phyloP scores from a whole-genome alignment of 2,797 vertebrate genomes.

The Microchirus variegatus region DNA sequence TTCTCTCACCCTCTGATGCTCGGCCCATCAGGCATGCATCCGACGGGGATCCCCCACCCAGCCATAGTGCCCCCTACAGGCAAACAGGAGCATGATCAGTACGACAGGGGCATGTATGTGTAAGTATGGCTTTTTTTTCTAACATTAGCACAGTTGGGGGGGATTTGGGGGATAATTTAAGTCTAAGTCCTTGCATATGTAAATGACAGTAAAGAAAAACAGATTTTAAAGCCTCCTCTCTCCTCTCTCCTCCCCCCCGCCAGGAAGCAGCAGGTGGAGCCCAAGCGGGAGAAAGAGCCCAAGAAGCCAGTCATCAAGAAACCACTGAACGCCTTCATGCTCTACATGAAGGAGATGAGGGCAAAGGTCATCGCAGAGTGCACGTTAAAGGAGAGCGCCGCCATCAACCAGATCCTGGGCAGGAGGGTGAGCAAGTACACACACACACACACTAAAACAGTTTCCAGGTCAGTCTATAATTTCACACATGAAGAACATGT shows the following conservation, averaged over 20 bases:
- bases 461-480: slow-evolving; percentile 48
- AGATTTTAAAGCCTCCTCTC: not conserved
- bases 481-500: slow-evolving; percentile 59
- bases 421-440: slow-evolving; percentile 86
- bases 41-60: slow-evolving; percentile 95
- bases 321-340: slow-evolving; percentile 98
- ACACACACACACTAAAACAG: slow-evolving; percentile 12
- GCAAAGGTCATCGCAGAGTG: slow-evolving; percentile 98
- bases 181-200: too few relatives aligned
- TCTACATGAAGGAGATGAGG: slow-evolving; percentile 99
- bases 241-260: accelerated
- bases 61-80: slow-evolving; percentile 94
- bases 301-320: slow-evolving; percentile 99
- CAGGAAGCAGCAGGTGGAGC: slow-evolving; percentile 92
- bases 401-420: slow-evolving; percentile 98
- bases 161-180: too few relatives aligned
- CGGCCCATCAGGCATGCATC: slow-evolving; percentile 91
- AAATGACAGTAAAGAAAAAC: too few relatives aligned
- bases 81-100: slow-evolving; percentile 94
- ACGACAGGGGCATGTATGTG: slow-evolving; percentile 91
- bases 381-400: slow-evolving; percentile 98
- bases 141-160: too few relatives aligned
- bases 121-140: too few relatives aligned
- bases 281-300: slow-evolving; percentile 94
- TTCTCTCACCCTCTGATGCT: slow-evolving; percentile 96